Evolutionary conservation across 2,888 invertebrate genomes (phyloP), one percentile per base, ranked within the genome.

Genomic region (Pedicia rivosa): DNA sequence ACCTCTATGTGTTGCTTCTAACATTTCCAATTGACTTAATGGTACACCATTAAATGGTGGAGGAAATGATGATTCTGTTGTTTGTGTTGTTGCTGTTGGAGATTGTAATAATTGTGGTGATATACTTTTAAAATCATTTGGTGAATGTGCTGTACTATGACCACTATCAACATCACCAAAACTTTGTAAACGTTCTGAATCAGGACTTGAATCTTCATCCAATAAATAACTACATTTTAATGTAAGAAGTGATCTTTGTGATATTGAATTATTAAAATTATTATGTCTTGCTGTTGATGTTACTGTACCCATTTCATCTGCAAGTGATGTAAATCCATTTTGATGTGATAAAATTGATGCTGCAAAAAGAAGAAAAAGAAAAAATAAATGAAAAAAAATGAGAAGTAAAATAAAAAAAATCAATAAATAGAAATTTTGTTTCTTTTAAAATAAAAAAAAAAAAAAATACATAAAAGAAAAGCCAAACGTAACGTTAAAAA

Each of bases 1-100:
- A 6, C 92, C 94, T 52, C 95, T 72, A 56, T 95, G 95, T 16
- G 94, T 94, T 3, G 91, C 90, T 64, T 92, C 92, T 25, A 91
- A 66, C 63, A 87, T 75, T 60, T 84, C 83, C 36, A 84, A 62
- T 53, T 81, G 81, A 42, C 78, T 77, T 50, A 82, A 83, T 3
- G 83, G 78, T 13, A 84, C 71, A n/a, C 78, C 74, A 4, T 77
- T 75, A 48, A 77, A 72, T 47, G 71, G 68, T 1, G 72, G 70
- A 3, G 70, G 68, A 45, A 73, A 74, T 36, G 72, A 70, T 28
- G 75, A 74, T 42, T 67, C 62, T n/a, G n/a, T n/a, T n/a, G n/a
- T n/a, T 40, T 73, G 72, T 7, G 70, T 68, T 14, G 67, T 66
- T 56, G 64, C 56, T 54, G 67, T 60, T 14, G 75, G 74, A 48